A percentile compares a stretch with the other conserved stretches of the same genome.
These are phyloP conservation scores for Pipistrellus nathusii DNA, from an alignment of 2,797 vertebrate species.

Conservation along the genomic window DNA sequence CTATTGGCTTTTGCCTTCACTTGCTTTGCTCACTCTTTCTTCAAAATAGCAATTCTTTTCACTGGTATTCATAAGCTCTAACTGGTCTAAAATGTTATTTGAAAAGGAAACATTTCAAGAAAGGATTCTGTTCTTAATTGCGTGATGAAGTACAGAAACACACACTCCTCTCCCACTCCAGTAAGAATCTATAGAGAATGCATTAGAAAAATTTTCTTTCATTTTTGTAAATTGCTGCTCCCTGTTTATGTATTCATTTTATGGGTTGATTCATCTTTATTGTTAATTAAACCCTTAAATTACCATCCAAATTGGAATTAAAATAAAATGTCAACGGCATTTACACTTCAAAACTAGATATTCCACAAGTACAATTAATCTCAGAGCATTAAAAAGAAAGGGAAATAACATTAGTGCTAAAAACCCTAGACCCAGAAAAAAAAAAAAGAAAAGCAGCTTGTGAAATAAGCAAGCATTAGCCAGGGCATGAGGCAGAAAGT, in stretches of 20 bases:
- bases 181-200: slow-evolving; percentile 38
- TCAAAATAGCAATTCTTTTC: not conserved
- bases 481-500: not conserved
- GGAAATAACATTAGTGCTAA: slow-evolving; percentile 49
- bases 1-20: not conserved
- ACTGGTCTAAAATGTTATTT: not conserved
- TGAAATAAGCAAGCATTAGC: slow-evolving; percentile 2
- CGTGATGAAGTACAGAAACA: not conserved
- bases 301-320: slow-evolving; percentile 68
- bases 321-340: slow-evolving; percentile 68
- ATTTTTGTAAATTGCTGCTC: slow-evolving; percentile 64
- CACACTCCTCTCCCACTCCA: not conserved
- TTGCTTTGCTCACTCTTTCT: slow-evolving; percentile 10
- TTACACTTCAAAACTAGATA: slow-evolving; percentile 66
- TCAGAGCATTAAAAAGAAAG: slow-evolving; percentile 69
- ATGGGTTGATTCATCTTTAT: slow-evolving; percentile 46
- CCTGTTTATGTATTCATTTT: slow-evolving; percentile 79
- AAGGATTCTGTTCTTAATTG: slow-evolving; percentile 33
- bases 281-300: slow-evolving; percentile 61
- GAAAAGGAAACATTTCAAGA: not conserved
- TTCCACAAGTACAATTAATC: slow-evolving; percentile 62
- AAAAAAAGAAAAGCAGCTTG: not conserved
- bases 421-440: slow-evolving; percentile 55
- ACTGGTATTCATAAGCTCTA: not conserved
- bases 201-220: slow-evolving; percentile 66